These are phyloP conservation scores for Eidolon helvum DNA, from an alignment of 2,113 vertebrate genomes.

Conservation along the genomic window DNA sequence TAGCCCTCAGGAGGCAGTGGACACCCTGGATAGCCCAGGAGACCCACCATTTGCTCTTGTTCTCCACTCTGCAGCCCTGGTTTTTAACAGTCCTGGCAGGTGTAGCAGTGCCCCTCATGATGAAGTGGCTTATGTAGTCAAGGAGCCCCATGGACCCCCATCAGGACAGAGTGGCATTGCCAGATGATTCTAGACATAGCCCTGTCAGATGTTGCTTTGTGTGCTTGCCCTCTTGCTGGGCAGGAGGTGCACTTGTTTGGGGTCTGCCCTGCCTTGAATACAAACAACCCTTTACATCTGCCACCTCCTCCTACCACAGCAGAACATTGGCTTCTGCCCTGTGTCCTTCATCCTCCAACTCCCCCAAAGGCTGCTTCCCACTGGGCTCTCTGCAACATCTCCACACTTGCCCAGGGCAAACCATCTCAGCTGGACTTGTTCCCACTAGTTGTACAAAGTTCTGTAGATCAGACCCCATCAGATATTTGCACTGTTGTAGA, in stretches of 20 bases:
- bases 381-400: background rate
- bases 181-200: background rate
- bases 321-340: background rate
- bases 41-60: background rate
- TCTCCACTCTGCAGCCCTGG: rapidly evolving
- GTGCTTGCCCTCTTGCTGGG: background rate
- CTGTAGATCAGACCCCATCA: background rate
- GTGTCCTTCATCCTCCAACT: background rate
- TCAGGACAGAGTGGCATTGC: background rate
- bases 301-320: rapidly evolving
- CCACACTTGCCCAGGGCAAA: background rate
- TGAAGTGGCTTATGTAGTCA: background rate
- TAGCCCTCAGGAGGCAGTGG: rapidly evolving
- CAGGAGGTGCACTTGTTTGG: background rate
- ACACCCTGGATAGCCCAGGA: background rate
- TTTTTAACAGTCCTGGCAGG: background rate
- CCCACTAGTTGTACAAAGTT: background rate
- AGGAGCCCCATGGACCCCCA: background rate
- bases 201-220: background rate
- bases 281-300: too few relatives aligned
- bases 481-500: background rate
- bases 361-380: background rate
- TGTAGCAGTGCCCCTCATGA: background rate
- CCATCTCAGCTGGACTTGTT: background rate
- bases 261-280: background rate